Evolutionary conservation across 1,140 invertebrate genomes (phyloP).

Genomic region (Lysiphlebus fabarum): DNA sequence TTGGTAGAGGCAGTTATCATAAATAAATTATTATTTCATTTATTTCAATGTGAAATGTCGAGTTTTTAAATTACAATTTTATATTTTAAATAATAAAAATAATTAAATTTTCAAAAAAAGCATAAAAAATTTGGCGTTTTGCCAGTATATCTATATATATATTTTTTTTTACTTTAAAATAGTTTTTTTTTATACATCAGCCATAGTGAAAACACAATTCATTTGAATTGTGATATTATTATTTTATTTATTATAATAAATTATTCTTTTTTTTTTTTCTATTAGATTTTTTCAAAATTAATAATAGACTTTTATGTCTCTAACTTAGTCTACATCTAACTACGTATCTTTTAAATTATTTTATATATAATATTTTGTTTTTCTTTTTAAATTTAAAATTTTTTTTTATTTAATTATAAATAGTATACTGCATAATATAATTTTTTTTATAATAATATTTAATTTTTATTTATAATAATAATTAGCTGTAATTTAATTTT

Average conservation of each 20-base stretch:
- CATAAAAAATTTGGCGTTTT: neutral
- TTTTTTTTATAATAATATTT: slow-evolving; percentile 39
- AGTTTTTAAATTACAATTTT: too few relatives aligned
- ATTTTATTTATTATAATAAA: slow-evolving; percentile 19
- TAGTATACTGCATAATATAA: slow-evolving; percentile 47
- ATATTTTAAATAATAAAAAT: too few relatives aligned
- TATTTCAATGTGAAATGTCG: too few relatives aligned
- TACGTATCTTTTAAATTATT: slow-evolving; percentile 32
- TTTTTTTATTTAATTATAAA: slow-evolving; percentile 39
- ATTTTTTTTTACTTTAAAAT: slow-evolving; percentile 36
- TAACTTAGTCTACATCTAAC: slow-evolving; percentile 51
- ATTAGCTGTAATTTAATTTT: slow-evolving; percentile 39
- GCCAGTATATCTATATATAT: slow-evolving; percentile 42
- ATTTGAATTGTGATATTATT: slow-evolving; percentile 46
- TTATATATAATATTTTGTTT: slow-evolving; percentile 29
- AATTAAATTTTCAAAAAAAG: too few relatives aligned
- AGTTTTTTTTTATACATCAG: slow-evolving; percentile 37
- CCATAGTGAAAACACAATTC: slow-evolving; percentile 47
- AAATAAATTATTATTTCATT: too few relatives aligned
- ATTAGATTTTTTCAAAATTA: slow-evolving; percentile 36
- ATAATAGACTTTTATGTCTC: slow-evolving; percentile 48
- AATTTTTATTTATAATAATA: slow-evolving; percentile 49
- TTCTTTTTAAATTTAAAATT: slow-evolving; percentile 30
- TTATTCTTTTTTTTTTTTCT: slow-evolving; percentile 17
- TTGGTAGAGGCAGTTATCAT: too few relatives aligned